phyloP scores from a whole-genome alignment of 2,797 vertebrate genomes.

The Schizopygopsis malacanthus region DNA sequence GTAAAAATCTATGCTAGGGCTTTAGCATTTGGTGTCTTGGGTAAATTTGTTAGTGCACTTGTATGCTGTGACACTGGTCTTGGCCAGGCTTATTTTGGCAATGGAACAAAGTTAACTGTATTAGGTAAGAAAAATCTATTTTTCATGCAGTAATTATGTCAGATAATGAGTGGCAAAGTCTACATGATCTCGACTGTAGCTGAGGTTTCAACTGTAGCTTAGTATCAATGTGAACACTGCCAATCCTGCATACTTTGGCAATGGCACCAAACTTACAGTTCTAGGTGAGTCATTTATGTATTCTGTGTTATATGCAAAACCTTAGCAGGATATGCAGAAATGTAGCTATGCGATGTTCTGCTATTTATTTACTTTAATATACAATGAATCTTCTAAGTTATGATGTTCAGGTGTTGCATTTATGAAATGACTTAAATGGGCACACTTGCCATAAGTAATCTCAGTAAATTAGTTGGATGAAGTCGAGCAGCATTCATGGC shows the following conservation, averaged over 20 bases:
- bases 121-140: conserved; percentile 2
- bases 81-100: conserved; percentile 66
- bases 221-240: conserved; percentile 66
- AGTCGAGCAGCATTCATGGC: neutral
- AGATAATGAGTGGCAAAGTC: neutral
- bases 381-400: neutral
- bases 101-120: conserved; percentile 74
- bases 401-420: neutral
- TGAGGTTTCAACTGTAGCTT: conserved; percentile 58
- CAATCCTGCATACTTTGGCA: conserved; percentile 59
- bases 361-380: neutral
- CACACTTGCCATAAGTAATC: neutral
- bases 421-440: neutral
- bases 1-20: neutral
- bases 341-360: neutral
- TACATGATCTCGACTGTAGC: neutral
- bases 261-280: conserved; percentile 72
- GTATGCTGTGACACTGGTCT: conserved; percentile 9
- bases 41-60: conserved; percentile 1
- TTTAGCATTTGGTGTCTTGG: neutral
- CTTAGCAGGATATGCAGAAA: neutral
- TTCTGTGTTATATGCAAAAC: neutral
- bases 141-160: neutral
- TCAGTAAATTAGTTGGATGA: neutral
- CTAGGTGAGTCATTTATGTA: conserved; percentile 63